phyloP scores from a whole-genome alignment of 1,140 invertebrate species.

The Listronotus bonariensis region DNA sequence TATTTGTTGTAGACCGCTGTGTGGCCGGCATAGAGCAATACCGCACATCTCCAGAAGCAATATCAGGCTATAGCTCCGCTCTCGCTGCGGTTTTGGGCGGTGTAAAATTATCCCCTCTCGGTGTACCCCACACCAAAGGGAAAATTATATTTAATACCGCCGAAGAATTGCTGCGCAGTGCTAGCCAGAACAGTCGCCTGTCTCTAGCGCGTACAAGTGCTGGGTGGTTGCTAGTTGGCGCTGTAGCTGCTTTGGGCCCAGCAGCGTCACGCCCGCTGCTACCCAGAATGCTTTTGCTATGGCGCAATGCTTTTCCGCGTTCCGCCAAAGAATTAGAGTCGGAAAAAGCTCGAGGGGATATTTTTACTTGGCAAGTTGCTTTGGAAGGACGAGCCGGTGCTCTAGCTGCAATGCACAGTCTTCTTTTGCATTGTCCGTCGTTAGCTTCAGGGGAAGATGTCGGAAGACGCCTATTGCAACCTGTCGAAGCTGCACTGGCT shows the following conservation, averaged over 20 bases:
- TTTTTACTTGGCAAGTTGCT: slow-evolving; percentile 99
- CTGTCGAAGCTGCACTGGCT: slow-evolving; percentile 91
- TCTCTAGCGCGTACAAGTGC: slow-evolving; percentile 94
- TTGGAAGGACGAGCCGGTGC: slow-evolving; percentile 95
- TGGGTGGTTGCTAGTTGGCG: slow-evolving; percentile 95
- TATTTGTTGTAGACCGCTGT: slow-evolving; percentile 70
- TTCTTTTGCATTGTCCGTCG: slow-evolving; percentile 88
- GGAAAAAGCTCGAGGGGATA: slow-evolving; percentile 95
- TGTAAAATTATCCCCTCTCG: slow-evolving; percentile 87
- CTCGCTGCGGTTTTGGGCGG: slow-evolving; percentile 91
- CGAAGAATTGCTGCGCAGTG: slow-evolving; percentile 94
- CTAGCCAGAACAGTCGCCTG: slow-evolving; percentile 94
- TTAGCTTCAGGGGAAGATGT: slow-evolving; percentile 91
- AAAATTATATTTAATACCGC: slow-evolving; percentile 97
- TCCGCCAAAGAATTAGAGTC: slow-evolving; percentile 95
- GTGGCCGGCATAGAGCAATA: slow-evolving; percentile 86
- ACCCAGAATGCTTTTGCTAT: slow-evolving; percentile 91
- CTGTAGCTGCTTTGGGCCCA: slow-evolving; percentile 92
- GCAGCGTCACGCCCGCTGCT: slow-evolving; percentile 87
- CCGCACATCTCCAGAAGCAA: slow-evolving; percentile 90
- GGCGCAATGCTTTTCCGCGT: slow-evolving; percentile 97
- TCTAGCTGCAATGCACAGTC: slow-evolving; percentile 92
- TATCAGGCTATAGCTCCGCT: slow-evolving; percentile 91
- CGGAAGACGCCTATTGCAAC: slow-evolving; percentile 78
- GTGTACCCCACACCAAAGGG: slow-evolving; percentile 94